Evolutionary conservation across 2,797 vertebrate species (phyloP), one percentile per base, ranked within the genome.

Genomic region (Rhynchotus rufescens): DNA sequence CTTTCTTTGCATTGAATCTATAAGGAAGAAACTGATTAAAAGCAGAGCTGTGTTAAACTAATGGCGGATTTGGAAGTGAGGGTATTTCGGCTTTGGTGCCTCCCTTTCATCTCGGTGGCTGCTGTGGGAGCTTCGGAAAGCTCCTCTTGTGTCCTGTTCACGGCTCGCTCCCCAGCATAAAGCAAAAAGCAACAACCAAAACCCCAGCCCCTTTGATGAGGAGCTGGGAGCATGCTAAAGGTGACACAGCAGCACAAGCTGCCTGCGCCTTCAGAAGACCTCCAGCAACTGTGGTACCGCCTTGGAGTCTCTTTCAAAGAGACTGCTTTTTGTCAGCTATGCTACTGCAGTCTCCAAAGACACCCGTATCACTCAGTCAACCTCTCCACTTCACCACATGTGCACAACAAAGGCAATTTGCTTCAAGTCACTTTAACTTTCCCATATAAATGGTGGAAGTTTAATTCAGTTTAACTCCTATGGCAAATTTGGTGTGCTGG

Each of bases 171-270:
- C 11, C 13, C 10, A 54, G 42, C 40, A 32, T 38, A 77, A 51
- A 86, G 32, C 45, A 89, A 67, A 84, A 91, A 21, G 2, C 38
- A 88, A 40, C 60, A 42, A 91, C 64, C 25, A 57, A 82, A 88
- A 56, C 40, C 65, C 13, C 17, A 81, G 1, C 9, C 21, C 14
- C 51, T 95, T 72, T 86, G 75, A 80, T 80, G 66, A 49, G 12
- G 68, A 74, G 28, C 10, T 71, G 12, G 68, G 64, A 71, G 12
- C 71, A 10, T 25, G 4, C 19, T 42, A 42, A 45, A 80, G 42
- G 30, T 88, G 40, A 30, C 40, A 16, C 11, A 2, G 14, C 30
- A 30, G 15, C 56, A 47, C 19, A 52, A 38, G 77, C 47, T 89
- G 62, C 20, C 28, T 87, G 56, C 1, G 1, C 57, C 73, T 92